A percentile compares a stretch with the other conserved stretches of the same genome.
Conservation (phyloP, 2,888 invertebrate genomes). For the Cryptocephalus primarius region DNA sequence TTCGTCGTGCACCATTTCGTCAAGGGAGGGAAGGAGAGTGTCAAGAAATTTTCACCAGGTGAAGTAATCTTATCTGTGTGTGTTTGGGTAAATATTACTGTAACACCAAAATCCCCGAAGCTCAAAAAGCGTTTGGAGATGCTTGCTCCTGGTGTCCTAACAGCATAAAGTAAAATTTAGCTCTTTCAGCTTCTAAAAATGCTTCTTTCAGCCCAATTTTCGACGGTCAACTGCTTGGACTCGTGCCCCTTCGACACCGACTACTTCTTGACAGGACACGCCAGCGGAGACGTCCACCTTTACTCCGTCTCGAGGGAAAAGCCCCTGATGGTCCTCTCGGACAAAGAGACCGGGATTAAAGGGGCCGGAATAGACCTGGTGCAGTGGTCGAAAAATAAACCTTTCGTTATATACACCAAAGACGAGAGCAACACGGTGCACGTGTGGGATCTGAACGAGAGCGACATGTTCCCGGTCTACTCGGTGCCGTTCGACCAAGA, state of each 20-base stretch:
- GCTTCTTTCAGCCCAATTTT: constrained; percentile 18
- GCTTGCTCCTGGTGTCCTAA: too few species aligned
- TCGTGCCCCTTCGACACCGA: constrained; percentile 39
- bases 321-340: constrained; percentile 34
- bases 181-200: too few species aligned
- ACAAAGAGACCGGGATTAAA: constrained; percentile 25
- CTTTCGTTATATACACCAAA: constrained; percentile 41
- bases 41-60: constrained; percentile 28
- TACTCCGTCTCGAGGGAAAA: constrained; percentile 34
- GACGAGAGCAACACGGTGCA: constrained; percentile 38
- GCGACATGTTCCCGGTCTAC: constrained; percentile 40
- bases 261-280: constrained; percentile 41
- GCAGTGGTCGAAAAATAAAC: constrained; percentile 44
- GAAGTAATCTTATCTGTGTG: too few species aligned
- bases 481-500: constrained; percentile 35
- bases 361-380: constrained; percentile 33
- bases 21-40: constrained; percentile 25
- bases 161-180: too few species aligned
- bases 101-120: too few species aligned
- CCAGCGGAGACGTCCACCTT: constrained; percentile 41
- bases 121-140: too few species aligned
- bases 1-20: constrained; percentile 35
- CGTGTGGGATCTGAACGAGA: constrained; percentile 43
- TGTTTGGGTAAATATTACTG: too few species aligned
- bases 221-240: constrained; percentile 38